Evolutionary conservation across 1,140 invertebrate species (phyloP).

Genomic region (Drosophila navojoa): DNA sequence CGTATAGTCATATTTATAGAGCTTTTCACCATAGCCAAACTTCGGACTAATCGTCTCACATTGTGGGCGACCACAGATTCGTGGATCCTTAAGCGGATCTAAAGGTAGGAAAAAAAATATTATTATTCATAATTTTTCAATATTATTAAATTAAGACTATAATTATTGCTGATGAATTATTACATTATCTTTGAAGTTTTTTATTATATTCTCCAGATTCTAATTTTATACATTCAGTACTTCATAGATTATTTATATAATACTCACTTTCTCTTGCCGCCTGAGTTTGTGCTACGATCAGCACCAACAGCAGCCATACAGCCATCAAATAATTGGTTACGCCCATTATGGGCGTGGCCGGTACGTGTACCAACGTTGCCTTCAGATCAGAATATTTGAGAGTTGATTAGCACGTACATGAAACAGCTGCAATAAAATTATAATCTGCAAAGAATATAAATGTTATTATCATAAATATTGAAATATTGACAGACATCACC

Average conservation of each 20-base stretch:
- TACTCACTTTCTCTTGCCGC: constrained; percentile 62
- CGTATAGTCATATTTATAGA: constrained; percentile 88
- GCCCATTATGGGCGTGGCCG: constrained; percentile 57
- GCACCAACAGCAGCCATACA: constrained; percentile 40
- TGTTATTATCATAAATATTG: background rate
- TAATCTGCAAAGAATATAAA: constrained; percentile 11
- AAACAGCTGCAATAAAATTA: background rate
- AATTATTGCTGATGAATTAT: too few species aligned
- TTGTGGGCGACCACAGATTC: constrained; percentile 87
- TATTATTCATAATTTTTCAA: too few species aligned
- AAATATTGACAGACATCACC: background rate
- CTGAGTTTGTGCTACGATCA: constrained; percentile 38
- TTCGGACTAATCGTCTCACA: constrained; percentile 85
- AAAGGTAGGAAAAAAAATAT: background rate
- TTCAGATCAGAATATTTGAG: background rate
- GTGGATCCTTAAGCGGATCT: constrained; percentile 88
- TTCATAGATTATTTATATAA: background rate
- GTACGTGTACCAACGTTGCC: constrained; percentile 15
- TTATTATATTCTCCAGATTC: too few species aligned
- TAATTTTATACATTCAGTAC: background rate
- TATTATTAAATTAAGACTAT: too few species aligned
- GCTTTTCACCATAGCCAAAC: constrained; percentile 86
- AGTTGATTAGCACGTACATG: constrained; percentile 18
- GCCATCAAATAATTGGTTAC: constrained; percentile 21
- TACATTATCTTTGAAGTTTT: background rate